Evolutionary conservation across 2,113 vertebrate genomes (phyloP).

Genomic region (Ciconia stormi): DNA sequence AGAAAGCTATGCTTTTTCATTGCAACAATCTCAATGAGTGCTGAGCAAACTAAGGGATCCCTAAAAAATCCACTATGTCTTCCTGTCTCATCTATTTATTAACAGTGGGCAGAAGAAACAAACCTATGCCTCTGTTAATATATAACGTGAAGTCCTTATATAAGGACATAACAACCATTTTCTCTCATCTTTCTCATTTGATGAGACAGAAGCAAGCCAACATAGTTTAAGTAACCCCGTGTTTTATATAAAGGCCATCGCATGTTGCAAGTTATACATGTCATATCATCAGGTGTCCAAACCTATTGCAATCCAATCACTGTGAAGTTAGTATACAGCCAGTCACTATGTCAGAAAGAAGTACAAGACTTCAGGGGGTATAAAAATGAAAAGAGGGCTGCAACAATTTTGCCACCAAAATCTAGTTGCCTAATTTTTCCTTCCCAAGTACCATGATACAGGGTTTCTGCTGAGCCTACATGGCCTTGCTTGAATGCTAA

Average conservation of each 20-base stretch:
- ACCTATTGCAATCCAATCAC: fast-evolving
- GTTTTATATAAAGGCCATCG: background rate
- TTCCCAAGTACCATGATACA: fast-evolving
- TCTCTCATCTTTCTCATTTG: background rate
- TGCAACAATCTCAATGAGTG: background rate
- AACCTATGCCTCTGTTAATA: background rate
- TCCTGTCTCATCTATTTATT: background rate
- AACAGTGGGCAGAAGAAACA: background rate
- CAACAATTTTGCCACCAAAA: background rate
- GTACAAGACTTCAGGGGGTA: background rate
- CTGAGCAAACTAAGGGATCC: background rate
- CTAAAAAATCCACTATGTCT: background rate
- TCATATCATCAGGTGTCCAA: background rate
- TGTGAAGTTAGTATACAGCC: background rate
- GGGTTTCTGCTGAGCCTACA: background rate
- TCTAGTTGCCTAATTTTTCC: background rate
- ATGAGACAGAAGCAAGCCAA: background rate
- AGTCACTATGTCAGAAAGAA: background rate
- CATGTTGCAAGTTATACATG: fast-evolving
- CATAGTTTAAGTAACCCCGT: background rate
- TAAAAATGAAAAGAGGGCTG: background rate
- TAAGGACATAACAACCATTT: background rate
- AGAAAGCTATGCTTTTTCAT: background rate
- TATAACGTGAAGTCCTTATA: background rate
- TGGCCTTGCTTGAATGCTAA: background rate